A percentile compares a stretch with the other conserved stretches of the same genome.
phyloP scores from a whole-genome alignment of 2,113 vertebrate species.

The Siniperca knerii region DNA sequence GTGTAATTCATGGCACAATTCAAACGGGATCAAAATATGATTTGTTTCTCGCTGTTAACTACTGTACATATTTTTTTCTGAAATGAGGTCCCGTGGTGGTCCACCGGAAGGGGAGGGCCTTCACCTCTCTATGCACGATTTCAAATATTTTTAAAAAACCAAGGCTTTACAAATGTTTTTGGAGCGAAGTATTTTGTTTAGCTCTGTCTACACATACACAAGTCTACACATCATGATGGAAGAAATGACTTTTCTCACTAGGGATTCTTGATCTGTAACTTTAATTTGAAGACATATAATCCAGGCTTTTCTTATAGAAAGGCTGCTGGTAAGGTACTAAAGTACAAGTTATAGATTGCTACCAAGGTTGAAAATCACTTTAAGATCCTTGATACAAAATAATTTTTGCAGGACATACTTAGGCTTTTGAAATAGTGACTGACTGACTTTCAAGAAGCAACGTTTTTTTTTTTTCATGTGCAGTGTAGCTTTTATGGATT shows the following conservation, averaged over 20 bases:
- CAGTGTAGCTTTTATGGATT: conserved; percentile 22
- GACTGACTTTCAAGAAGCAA: not conserved
- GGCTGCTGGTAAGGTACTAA: not conserved
- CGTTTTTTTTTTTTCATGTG: not conserved
- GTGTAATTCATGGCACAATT: too few species aligned
- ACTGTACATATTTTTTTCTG: too few species aligned
- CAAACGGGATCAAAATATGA: too few species aligned
- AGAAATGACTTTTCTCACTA: not conserved
- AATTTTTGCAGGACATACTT: not conserved
- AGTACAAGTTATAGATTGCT: not conserved
- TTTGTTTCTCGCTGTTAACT: too few species aligned
- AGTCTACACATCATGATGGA: not conserved
- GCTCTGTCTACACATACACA: too few species aligned
- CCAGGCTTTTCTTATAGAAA: not conserved
- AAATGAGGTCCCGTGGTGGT: too few species aligned
- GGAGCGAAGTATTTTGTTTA: too few species aligned
- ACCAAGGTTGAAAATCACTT: not conserved
- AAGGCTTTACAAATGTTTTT: too few species aligned
- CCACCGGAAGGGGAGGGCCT: too few species aligned
- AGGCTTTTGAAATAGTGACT: not conserved
- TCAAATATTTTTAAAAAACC: too few species aligned
- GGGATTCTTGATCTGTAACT: not conserved
- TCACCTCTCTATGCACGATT: too few species aligned
- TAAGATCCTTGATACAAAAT: not conserved
- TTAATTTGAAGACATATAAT: not conserved